A percentile compares a stretch with the other conserved stretches of the same genome.
These are phyloP conservation scores for Cephalopachus bancanus DNA, from an alignment of 2,797 vertebrate species.

Conservation along the genomic window DNA sequence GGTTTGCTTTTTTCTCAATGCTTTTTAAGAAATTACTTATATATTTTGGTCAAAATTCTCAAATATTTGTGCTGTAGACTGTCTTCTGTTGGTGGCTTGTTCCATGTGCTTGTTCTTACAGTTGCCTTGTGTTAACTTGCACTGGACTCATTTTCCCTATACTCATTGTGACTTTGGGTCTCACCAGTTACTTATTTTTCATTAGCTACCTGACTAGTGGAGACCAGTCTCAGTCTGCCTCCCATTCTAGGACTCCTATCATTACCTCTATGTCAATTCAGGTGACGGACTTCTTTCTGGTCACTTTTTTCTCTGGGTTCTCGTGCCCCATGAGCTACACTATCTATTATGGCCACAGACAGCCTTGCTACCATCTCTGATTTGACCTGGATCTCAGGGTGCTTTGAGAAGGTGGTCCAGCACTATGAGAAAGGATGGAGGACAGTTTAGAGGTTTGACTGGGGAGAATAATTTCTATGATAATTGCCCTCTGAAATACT, in stretches of 20 bases:
- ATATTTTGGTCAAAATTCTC: not conserved
- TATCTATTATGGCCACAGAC: not conserved
- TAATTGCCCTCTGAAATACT: not conserved
- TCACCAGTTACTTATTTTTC: not conserved
- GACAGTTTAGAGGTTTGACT: not conserved
- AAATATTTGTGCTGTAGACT: not conserved
- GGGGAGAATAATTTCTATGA: not conserved
- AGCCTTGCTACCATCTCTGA: not conserved
- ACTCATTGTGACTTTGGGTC: not conserved
- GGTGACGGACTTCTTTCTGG: not conserved
- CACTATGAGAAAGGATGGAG: not conserved
- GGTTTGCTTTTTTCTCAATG: not conserved
- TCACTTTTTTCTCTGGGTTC: not conserved
- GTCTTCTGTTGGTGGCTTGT: not conserved
- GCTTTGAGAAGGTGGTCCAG: not conserved
- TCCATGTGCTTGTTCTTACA: not conserved
- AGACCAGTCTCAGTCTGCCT: not conserved
- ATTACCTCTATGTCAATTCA: not conserved
- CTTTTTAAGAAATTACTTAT: not conserved
- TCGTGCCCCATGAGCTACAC: not conserved
- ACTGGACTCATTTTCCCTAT: not conserved
- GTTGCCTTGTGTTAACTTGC: rapidly evolving
- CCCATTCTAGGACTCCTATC: not conserved
- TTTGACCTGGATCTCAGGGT: not conserved
- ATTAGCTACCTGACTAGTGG: not conserved